A percentile compares a stretch with the other conserved stretches of the same genome.
These are phyloP conservation scores for Zoanthus solanderi DNA, from an alignment of 92 coral and sea anemone genomes.

Conservation along the genomic window DNA sequence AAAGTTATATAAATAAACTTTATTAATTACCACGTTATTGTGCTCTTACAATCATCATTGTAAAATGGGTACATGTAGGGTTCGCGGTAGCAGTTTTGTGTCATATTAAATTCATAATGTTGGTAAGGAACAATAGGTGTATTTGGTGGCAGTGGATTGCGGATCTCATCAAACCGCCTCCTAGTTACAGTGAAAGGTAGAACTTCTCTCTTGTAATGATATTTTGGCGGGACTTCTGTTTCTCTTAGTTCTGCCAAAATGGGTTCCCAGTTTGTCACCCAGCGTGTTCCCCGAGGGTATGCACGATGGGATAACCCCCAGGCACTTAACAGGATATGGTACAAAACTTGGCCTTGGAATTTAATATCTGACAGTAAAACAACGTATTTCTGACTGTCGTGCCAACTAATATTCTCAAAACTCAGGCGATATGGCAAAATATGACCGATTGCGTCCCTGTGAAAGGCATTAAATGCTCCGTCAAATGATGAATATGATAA, in stretches of 20 bases:
- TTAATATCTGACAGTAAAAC: conserved; percentile 65
- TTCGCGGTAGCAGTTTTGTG: conserved; percentile 46
- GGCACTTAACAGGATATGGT: conserved; percentile 48
- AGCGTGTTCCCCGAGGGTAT: conserved; percentile 53
- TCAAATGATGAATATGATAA: conserved; percentile 63
- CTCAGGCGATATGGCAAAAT: conserved; percentile 67
- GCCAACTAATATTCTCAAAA: conserved; percentile 66
- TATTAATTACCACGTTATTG: not conserved
- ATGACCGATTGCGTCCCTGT: conserved; percentile 62
- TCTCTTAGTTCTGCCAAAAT: conserved; percentile 48
- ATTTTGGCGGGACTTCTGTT: conserved; percentile 15
- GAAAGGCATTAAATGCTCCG: conserved; percentile 66
- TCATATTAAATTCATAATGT: conserved; percentile 53
- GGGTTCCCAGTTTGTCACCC: conserved; percentile 52
- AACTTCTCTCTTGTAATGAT: conserved; percentile 47
- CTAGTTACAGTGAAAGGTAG: conserved; percentile 45
- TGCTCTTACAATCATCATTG: not conserved
- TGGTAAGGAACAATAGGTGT: conserved; percentile 50
- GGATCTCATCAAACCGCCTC: conserved; percentile 61
- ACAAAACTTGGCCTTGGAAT: conserved; percentile 63
- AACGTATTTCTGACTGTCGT: conserved; percentile 65
- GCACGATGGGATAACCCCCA: conserved; percentile 60
- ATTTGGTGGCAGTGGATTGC: conserved; percentile 60
- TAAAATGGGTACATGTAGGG: conserved; percentile 44
- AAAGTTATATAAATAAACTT: not conserved